phyloP scores from a whole-genome alignment of 2,797 vertebrate species.

The Brachyrhaphis roseni region DNA sequence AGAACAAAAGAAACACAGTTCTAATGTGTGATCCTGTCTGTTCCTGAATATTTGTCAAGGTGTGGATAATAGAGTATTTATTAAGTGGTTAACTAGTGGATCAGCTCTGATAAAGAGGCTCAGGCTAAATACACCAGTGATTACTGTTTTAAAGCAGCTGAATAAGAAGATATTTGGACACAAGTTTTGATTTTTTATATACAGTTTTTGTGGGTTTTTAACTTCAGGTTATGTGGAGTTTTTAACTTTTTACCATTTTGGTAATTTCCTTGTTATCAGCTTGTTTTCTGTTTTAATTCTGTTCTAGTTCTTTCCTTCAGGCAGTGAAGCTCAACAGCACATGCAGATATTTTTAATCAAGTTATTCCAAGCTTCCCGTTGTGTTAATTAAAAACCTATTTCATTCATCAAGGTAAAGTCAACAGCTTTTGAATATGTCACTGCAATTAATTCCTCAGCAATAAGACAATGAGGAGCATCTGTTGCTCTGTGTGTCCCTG shows the following conservation, averaged over 20 bases:
- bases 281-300: neutral
- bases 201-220: neutral
- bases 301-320: conserved; percentile 7
- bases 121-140: conserved; percentile 2
- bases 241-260: conserved; percentile 15
- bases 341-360: conserved; percentile 30
- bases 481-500: neutral
- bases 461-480: conserved; percentile 5
- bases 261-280: conserved; percentile 5
- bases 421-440: conserved; percentile 3
- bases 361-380: conserved; percentile 17
- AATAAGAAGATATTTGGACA: no score
- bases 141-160: conserved; percentile 11
- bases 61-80: conserved; percentile 50
- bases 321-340: conserved; percentile 21
- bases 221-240: no score
- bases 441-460: neutral
- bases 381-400: neutral
- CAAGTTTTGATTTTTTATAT: no score
- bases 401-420: conserved; percentile 9
- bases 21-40: conserved; percentile 42
- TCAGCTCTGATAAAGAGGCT: conserved; percentile 15
- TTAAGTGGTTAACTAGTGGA: conserved; percentile 24
- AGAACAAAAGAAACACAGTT: conserved; percentile 54
- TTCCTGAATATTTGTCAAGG: conserved; percentile 31